A percentile compares a stretch with the other conserved stretches of the same genome.
These are phyloP conservation scores for Sebastes aleutianus DNA, from an alignment of 2,797 vertebrate species.

Conservation along the genomic window DNA sequence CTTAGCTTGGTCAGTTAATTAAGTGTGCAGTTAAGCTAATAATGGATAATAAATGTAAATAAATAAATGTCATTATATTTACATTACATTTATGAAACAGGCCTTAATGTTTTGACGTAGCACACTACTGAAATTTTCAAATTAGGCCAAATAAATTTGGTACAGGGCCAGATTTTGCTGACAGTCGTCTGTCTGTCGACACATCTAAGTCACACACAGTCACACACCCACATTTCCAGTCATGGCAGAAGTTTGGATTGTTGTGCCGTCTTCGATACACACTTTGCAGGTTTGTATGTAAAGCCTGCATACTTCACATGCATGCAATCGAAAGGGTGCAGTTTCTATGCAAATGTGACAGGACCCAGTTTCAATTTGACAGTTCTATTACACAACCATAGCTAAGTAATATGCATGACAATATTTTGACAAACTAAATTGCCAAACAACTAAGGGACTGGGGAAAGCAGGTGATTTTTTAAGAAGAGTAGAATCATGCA, in stretches of 20 bases:
- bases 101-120: not conserved
- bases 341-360: not conserved
- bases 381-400: not conserved
- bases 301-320: not conserved
- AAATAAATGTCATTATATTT: not conserved
- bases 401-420: not conserved
- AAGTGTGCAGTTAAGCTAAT: not conserved
- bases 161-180: not conserved
- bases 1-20: not conserved
- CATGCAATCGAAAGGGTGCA: not conserved
- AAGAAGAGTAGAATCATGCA: not conserved
- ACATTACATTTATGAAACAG: not conserved
- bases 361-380: not conserved
- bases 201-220: not conserved
- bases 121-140: not conserved
- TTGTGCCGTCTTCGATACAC: not conserved
- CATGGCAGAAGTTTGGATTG: not conserved
- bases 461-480: conserved; percentile 1
- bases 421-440: conserved; percentile 1
- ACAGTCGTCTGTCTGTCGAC: not conserved
- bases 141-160: not conserved
- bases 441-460: not conserved
- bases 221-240: not conserved
- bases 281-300: not conserved
- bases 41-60: not conserved